Percentiles rank a stretch among this genome's conserved stretches.
Evolutionary conservation across 2,888 invertebrate species (phyloP).

Genomic region (Cerceris ruficornis): DNA sequence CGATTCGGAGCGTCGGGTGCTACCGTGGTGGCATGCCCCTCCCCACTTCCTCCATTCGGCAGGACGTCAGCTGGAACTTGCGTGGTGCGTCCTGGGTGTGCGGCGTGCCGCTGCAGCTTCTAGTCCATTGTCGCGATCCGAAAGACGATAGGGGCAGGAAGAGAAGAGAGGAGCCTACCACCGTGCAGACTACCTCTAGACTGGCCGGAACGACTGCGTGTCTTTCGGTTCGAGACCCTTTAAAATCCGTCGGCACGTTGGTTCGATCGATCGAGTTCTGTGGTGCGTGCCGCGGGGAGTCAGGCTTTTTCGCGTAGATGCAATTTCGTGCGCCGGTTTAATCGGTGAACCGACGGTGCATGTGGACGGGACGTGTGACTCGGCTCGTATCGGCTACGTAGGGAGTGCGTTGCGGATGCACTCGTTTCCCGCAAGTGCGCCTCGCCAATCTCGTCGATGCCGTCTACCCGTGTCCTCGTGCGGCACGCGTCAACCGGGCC

Average conservation of each 20-base stretch:
- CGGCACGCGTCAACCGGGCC: slow-evolving; percentile 18
- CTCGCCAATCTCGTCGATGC: slow-evolving; percentile 5
- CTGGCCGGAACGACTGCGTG: neutral
- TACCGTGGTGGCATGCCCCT: slow-evolving; percentile 41
- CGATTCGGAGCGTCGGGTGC: slow-evolving; percentile 14
- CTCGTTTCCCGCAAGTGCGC: slow-evolving; percentile 15
- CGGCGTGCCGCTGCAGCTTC: slow-evolving; percentile 62
- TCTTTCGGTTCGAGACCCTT: too few relatives aligned
- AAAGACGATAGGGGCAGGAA: slow-evolving; percentile 49
- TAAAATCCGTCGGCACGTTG: too few relatives aligned
- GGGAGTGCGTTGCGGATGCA: slow-evolving; percentile 19
- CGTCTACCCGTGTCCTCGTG: slow-evolving; percentile 20
- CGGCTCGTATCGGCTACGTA: neutral
- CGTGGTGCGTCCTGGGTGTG: slow-evolving; percentile 66
- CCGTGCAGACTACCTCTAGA: neutral
- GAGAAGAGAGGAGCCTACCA: slow-evolving; percentile 19
- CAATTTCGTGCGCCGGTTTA: neutral
- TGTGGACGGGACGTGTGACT: slow-evolving; percentile 17
- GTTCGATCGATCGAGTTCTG: neutral
- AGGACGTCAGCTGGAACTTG: slow-evolving; percentile 68
- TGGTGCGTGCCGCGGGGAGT: neutral
- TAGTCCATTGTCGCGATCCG: slow-evolving; percentile 61
- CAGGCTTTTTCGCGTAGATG: neutral
- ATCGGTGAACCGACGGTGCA: neutral
- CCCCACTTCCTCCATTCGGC: slow-evolving; percentile 61